Base-by-base conservation (phyloP, 2,113 vertebrate species). In the Sinocyclocheilus anophthalmus region DNA sequence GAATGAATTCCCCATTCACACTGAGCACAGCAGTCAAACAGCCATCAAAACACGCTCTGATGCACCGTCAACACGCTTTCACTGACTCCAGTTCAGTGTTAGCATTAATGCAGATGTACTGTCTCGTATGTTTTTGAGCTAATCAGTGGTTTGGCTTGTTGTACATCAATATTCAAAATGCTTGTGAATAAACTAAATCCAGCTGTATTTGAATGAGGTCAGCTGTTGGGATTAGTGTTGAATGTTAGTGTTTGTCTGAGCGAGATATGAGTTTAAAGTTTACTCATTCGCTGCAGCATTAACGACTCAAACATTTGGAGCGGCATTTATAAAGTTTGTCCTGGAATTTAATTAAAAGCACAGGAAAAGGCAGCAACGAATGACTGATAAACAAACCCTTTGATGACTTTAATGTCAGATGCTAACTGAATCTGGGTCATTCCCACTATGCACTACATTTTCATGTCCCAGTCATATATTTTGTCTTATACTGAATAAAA, bases 101-200 rank as follows among this genome's bases (percentile, higher is more conserved):
- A 67, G 79, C n/a, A 6, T 67, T 26, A 24, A 45, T 61, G 55
- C 16, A 77, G 76, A 55, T 53, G 75, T 30, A 76, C 42, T 33
- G 69, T 55, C 42, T 67, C 9, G 59, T 65, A 33, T 73, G 50
- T 80, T 16, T 61, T 18, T 3, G 48, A 59, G 65, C 89, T 87
- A 90, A 90, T 90, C 89, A 55, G 45, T 77, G 76, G 24, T 55
- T 77, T 55, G 76, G 8, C 48, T 77, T 77, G 76, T 77, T 77
- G 72, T 20, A 55, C 45, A 55, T 55, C 48, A 77, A 77, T 77
- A 55, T 77, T 77, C 48, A 77, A 77, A 50, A 30, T 13, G 76
- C 45, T 33, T 10, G 24, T 77, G 76, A 77, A 55, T 77, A 77
- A 77, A 77, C 76, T 77, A 50, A 53, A 18, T 2, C 0, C 48